phyloP scores from a whole-genome alignment of 2,888 invertebrate species.

The Boloria euphrosyne region DNA sequence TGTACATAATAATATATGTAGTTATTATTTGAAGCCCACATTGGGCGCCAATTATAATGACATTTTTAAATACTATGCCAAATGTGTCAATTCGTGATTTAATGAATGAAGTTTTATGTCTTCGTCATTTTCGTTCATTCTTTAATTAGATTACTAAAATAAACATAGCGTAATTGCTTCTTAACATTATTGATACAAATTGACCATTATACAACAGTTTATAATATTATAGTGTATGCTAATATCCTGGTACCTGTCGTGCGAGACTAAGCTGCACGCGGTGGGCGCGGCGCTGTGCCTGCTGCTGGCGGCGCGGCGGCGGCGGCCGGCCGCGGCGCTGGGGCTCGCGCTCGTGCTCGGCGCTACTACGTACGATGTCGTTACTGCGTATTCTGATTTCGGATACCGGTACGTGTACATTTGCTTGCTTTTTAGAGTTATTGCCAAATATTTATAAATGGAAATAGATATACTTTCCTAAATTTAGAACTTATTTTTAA shows the following conservation, averaged over 20 bases:
- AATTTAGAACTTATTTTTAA: too few relatives aligned
- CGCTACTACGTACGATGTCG: constrained; percentile 75
- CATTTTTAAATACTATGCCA: too few relatives aligned
- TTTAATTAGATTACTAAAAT: too few relatives aligned
- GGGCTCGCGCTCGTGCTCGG: constrained; percentile 63
- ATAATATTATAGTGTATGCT: constrained; percentile 85
- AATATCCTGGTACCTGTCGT: constrained; percentile 90
- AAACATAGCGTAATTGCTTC: neutral
- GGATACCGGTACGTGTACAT: constrained; percentile 45
- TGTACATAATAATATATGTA: too few relatives aligned
- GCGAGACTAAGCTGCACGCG: constrained; percentile 89
- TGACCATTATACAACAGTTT: too few relatives aligned
- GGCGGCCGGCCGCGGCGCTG: constrained; percentile 54
- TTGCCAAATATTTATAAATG: neutral
- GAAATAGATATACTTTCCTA: too few relatives aligned
- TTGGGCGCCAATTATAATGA: too few relatives aligned
- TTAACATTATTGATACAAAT: too few relatives aligned
- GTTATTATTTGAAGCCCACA: too few relatives aligned
- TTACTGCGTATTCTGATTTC: constrained; percentile 61
- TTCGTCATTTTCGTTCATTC: too few relatives aligned
- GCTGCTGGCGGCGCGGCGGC: constrained; percentile 80
- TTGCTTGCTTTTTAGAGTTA: neutral
- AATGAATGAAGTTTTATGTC: too few relatives aligned
- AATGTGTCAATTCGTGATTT: too few relatives aligned
- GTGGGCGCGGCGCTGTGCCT: constrained; percentile 84